A percentile compares a stretch with the other conserved stretches of the same genome.
Conservation (phyloP, 1,140 invertebrate species). For the Cotesia typhae region DNA sequence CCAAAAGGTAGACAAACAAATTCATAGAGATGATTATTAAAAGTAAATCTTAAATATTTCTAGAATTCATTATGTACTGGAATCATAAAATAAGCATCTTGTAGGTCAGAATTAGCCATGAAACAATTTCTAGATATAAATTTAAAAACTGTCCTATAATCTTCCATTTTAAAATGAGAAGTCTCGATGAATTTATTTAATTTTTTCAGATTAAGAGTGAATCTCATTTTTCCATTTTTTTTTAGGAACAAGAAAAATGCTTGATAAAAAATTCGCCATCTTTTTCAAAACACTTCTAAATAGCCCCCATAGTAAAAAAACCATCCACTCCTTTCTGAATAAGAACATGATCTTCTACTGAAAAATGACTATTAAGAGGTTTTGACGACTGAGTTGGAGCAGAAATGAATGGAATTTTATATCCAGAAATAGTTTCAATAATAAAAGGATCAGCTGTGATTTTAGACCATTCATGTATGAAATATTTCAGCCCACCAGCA, state of each 20-base stretch:
- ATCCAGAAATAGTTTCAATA: slow-evolving; percentile 33
- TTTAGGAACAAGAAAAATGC: slow-evolving; percentile 42
- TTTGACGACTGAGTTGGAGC: slow-evolving; percentile 7
- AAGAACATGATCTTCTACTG: neutral
- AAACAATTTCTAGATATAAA: slow-evolving; percentile 37
- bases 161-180: slow-evolving; percentile 44
- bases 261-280: slow-evolving; percentile 41
- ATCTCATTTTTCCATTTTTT: slow-evolving; percentile 42
- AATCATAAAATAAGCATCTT: slow-evolving; percentile 48
- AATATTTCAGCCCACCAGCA: slow-evolving; percentile 31
- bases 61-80: slow-evolving; percentile 29
- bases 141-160: slow-evolving; percentile 42
- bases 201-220: slow-evolving; percentile 46
- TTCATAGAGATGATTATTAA: slow-evolving; percentile 32
- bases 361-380: neutral
- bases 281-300: slow-evolving; percentile 10
- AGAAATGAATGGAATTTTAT: slow-evolving; percentile 37
- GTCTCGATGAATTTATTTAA: slow-evolving; percentile 43
- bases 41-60: slow-evolving; percentile 43
- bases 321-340: slow-evolving; percentile 26
- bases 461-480: slow-evolving; percentile 29
- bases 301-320: slow-evolving; percentile 11
- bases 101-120: slow-evolving; percentile 41
- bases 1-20: slow-evolving; percentile 41
- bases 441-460: slow-evolving; percentile 38